A percentile compares a stretch with the other conserved stretches of the same genome.
These are phyloP conservation scores for Scopus umbretta DNA, from an alignment of 2,113 vertebrate species.

Conservation along the genomic window DNA sequence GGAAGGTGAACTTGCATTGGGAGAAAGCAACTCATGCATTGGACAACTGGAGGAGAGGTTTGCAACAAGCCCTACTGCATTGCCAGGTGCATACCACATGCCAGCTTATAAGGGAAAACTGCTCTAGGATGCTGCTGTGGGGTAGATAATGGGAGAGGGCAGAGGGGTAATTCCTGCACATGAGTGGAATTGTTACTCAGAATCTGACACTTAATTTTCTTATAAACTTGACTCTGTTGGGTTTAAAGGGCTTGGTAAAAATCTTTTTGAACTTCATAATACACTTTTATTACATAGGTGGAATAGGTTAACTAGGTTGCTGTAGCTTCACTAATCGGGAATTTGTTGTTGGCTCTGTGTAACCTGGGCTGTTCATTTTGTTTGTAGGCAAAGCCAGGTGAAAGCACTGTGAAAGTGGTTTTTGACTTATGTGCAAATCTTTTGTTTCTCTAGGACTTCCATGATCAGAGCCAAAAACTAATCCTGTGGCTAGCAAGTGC, in stretches of 20 bases:
- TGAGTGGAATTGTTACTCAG: background rate
- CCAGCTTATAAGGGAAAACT: background rate
- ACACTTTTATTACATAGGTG: background rate
- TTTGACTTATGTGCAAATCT: background rate
- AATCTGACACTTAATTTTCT: background rate
- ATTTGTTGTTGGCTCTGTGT: background rate
- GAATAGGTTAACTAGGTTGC: background rate
- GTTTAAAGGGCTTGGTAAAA: background rate
- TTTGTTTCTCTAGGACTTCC: slow-evolving; percentile 82
- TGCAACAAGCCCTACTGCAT: slow-evolving; percentile 77
- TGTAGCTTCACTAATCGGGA: background rate
- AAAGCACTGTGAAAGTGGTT: background rate
- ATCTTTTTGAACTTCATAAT: background rate
- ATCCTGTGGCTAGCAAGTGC: slow-evolving; percentile 82
- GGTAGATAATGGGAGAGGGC: background rate
- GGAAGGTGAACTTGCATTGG: slow-evolving; percentile 82
- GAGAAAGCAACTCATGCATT: slow-evolving; percentile 68
- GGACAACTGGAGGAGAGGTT: slow-evolving; percentile 77
- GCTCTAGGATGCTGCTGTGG: background rate
- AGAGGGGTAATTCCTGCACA: background rate
- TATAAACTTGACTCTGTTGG: background rate
- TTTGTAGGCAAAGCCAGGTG: background rate
- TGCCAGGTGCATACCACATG: slow-evolving; percentile 77
- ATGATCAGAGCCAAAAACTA: slow-evolving; percentile 80
- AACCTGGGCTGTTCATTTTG: background rate